Percentiles rank a stretch among this genome's conserved stretches.
Conservation (phyloP, 2,113 vertebrate genomes). For the Hystrix cristata region DNA sequence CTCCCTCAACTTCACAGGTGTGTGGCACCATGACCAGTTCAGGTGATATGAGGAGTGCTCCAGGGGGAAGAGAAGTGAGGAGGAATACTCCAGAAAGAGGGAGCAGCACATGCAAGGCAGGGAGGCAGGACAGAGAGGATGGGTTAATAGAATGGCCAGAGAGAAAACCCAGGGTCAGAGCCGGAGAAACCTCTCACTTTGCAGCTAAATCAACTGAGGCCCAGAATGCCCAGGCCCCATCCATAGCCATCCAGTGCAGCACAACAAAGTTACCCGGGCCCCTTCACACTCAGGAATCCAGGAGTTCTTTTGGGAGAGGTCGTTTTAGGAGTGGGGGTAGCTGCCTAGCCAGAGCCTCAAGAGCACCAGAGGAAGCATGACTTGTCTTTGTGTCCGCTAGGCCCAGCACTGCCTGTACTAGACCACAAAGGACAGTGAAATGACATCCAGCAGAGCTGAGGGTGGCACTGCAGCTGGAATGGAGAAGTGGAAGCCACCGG, state of each 20-base stretch:
- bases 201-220: constrained; percentile 6
- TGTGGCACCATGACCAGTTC: not conserved
- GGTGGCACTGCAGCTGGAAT: not conserved
- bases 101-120: not conserved
- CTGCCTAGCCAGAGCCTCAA: not conserved
- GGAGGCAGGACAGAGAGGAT: not conserved
- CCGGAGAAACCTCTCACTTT: constrained; percentile 12
- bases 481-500: not conserved
- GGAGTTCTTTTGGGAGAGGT: not conserved
- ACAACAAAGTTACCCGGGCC: not conserved
- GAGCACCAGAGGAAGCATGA: not conserved
- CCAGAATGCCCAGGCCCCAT: not conserved
- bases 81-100: not conserved
- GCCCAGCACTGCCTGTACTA: not conserved
- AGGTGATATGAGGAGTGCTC: not conserved
- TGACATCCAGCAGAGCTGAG: not conserved
- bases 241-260: not conserved
- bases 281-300: not conserved
- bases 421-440: not conserved
- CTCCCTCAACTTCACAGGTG: not conserved
- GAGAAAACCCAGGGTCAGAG: not conserved
- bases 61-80: not conserved
- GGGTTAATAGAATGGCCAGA: not conserved
- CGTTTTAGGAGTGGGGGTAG: not conserved
- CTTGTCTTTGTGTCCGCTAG: not conserved